A percentile compares a stretch with the other conserved stretches of the same genome.
phyloP scores from a whole-genome alignment of 2,113 vertebrate genomes.

The Penelope pileata region DNA sequence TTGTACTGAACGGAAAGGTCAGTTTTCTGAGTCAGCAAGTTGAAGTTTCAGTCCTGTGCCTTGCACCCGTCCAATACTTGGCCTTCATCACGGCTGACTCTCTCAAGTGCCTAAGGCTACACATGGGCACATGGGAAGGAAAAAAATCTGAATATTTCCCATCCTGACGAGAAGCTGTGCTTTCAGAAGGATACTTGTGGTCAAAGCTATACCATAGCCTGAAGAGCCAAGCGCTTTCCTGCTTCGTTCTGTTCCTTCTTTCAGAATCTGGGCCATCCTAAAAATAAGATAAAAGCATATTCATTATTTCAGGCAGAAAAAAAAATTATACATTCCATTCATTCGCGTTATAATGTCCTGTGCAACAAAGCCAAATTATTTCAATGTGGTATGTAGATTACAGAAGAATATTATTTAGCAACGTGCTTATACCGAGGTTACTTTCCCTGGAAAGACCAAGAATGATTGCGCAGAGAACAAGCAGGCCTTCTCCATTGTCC shows the following conservation, averaged over 20 bases:
- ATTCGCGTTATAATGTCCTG: neutral
- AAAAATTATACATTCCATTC: neutral
- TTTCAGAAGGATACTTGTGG: constrained; percentile 96
- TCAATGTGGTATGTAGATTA: neutral
- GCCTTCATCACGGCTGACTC: neutral
- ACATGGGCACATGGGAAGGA: neutral
- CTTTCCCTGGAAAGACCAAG: neutral
- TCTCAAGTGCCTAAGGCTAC: neutral
- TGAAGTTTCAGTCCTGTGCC: neutral
- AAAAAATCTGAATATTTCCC: neutral
- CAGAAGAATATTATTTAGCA: neutral
- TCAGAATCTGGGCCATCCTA: constrained; percentile 79
- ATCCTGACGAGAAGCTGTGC: neutral
- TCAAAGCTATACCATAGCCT: constrained; percentile 98
- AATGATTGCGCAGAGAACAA: neutral
- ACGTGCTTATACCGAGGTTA: neutral
- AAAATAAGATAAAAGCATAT: constrained; percentile 25
- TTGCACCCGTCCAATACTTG: neutral
- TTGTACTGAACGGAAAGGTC: neutral
- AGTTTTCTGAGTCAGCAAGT: neutral
- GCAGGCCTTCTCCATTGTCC: neutral
- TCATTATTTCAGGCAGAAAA: constrained; percentile 2
- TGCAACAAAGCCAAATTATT: neutral
- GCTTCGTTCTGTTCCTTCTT: constrained; percentile 88
- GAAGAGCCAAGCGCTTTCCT: constrained; percentile 98